Conservation (phyloP, 2,113 vertebrate genomes). For the Lichenostomus cassidix region DNA sequence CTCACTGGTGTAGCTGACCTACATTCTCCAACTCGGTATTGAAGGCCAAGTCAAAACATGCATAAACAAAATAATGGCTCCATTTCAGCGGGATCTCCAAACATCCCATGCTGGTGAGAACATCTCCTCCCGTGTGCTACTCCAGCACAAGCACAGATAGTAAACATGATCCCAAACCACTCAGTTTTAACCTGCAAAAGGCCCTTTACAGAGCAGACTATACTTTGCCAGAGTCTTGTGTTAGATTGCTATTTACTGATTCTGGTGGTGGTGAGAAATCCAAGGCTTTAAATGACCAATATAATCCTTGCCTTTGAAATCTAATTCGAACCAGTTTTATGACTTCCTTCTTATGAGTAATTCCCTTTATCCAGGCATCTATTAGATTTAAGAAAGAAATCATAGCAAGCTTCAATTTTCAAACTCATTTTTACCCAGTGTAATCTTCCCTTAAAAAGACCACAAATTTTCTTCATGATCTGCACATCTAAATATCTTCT, state of each 20-base stretch:
- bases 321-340: background rate
- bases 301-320: background rate
- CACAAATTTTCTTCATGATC: background rate
- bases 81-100: background rate
- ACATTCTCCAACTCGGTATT: background rate
- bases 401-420: background rate
- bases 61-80: background rate
- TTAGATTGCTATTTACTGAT: background rate
- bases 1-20: background rate
- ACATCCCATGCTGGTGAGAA: background rate
- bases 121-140: background rate
- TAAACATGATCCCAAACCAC: background rate
- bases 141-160: background rate
- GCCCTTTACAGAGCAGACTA: background rate
- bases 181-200: background rate
- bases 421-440: background rate
- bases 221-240: background rate
- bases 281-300: background rate
- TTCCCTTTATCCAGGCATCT: background rate
- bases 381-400: background rate
- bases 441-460: background rate
- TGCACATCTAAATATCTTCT: background rate
- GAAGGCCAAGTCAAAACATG: background rate
- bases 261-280: background rate
- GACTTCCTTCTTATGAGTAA: background rate